A percentile compares a stretch with the other conserved stretches of the same genome.
phyloP scores from a whole-genome alignment of 2,888 invertebrate genomes.

The Syritta pipiens region DNA sequence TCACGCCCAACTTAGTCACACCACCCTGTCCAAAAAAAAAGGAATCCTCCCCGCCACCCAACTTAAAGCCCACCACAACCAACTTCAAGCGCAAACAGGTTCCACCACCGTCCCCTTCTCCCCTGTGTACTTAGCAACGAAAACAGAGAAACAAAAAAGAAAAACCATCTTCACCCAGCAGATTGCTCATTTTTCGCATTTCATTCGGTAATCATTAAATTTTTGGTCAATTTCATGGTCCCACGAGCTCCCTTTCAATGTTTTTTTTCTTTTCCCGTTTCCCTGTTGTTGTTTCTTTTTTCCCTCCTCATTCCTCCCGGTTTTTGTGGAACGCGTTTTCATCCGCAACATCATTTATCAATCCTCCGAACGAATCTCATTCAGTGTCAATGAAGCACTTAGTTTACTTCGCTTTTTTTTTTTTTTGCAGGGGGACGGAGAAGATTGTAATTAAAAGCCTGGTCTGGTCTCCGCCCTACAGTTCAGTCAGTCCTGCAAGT shows the following conservation, averaged over 20 bases:
- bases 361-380: conserved; percentile 22
- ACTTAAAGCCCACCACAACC: too few species aligned
- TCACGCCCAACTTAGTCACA: too few species aligned
- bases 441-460: conserved; percentile 29
- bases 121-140: neutral
- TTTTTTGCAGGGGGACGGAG: too few species aligned
- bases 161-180: neutral
- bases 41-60: too few species aligned
- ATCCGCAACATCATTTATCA: conserved; percentile 33
- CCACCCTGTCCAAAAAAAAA: too few species aligned
- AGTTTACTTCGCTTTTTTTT: conserved; percentile 17
- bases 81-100: conserved; percentile 1
- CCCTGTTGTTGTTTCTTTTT: neutral
- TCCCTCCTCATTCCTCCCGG: neutral
- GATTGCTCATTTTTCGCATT: conserved; percentile 33
- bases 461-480: too few species aligned
- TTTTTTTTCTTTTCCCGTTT: neutral
- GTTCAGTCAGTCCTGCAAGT: too few species aligned
- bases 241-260: conserved; percentile 5
- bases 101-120: neutral
- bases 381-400: conserved; percentile 29
- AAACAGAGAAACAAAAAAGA: neutral
- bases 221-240: conserved; percentile 33
- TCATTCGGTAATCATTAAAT: conserved; percentile 40
- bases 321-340: conserved; percentile 5